These are phyloP conservation scores for Archaeoteleia sp. DNA, from an alignment of 2,888 invertebrate genomes.

Conservation along the genomic window DNA sequence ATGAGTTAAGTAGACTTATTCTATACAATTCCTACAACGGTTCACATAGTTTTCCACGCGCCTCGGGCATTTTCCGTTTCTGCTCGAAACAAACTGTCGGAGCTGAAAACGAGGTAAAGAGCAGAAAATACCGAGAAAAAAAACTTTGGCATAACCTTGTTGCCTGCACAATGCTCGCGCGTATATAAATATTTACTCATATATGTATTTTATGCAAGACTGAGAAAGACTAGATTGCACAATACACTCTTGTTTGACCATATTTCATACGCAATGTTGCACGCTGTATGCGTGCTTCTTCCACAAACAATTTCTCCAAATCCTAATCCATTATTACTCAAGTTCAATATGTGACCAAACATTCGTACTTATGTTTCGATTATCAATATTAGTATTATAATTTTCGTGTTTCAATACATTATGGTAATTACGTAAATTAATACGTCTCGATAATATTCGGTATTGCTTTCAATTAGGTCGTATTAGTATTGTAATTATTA, in stretches of 20 bases:
- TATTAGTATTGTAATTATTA: too few species aligned
- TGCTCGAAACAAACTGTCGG: slow-evolving; percentile 44
- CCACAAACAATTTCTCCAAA: slow-evolving; percentile 37
- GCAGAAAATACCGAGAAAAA: slow-evolving; percentile 35
- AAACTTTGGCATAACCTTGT: slow-evolving; percentile 45
- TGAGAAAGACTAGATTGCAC: slow-evolving; percentile 36
- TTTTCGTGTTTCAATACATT: slow-evolving; percentile 15
- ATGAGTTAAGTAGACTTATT: slow-evolving; percentile 49
- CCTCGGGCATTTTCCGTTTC: slow-evolving; percentile 36
- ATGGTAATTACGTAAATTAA: slow-evolving; percentile 25
- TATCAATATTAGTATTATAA: too few species aligned
- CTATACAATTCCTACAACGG: slow-evolving; percentile 34
- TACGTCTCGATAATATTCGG: too few species aligned
- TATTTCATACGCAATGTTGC: slow-evolving; percentile 29
- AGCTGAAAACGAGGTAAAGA: slow-evolving; percentile 44
- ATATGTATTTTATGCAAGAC: slow-evolving; percentile 36
- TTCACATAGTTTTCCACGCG: slow-evolving; percentile 42
- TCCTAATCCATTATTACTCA: slow-evolving; percentile 40
- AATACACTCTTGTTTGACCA: slow-evolving; percentile 38
- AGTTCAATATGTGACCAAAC: slow-evolving; percentile 24
- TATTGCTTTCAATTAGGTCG: too few species aligned
- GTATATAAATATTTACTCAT: slow-evolving; percentile 26
- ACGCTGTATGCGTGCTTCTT: slow-evolving; percentile 30
- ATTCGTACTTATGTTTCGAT: slow-evolving; percentile 39
- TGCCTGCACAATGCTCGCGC: slow-evolving; percentile 34